Base-by-base conservation (phyloP, 2,113 vertebrate genomes). In the Ellobius talpinus region DNA sequence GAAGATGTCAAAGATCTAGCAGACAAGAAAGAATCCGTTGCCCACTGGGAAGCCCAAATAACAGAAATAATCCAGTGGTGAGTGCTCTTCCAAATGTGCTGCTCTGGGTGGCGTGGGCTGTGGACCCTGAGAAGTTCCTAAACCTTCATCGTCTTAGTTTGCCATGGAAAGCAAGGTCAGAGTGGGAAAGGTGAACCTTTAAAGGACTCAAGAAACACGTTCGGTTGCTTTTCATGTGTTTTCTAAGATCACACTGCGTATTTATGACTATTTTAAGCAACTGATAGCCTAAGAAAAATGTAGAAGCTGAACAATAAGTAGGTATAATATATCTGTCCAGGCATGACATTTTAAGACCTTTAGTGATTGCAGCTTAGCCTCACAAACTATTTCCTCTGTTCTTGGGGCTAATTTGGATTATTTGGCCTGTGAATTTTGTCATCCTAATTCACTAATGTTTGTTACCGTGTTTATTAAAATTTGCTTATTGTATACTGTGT, bases 31-130 rank as follows among this genome's bases (percentile, higher is more conserved):
- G 99, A 99, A 98, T 99, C 99, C 0, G 99, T 99, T 5, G 99
- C 99, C 24, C 99, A 99, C 97, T 99, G 99, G 99, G 99, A 99
- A 98, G 99, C 99, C 90, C 99, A 99, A 85, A 99, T 99, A 98
- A 99, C 99, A 23, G 99, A 99, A 98, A 99, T 99, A 98, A 99
- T 99, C 98, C 99, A 99, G 84, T 99, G 99, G 99, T 99, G 97
- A 99, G 99, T 99, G 42, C 23, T 93, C 45, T 88, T 91, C 91
- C 84, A 93, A 63, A 13, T 55, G 9, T 58, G 13, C 89, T 84
- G 45, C 74, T 79, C 39, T 47, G 66, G 72, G 66, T 90, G 63
- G 12, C 86, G 14, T 85, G 91, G 17, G 11, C 23, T 50, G 23
- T 87, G 52, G 76, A 85, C 93, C 78, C 29, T 5, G 36, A 26